Conservation (phyloP, 2,888 invertebrate species). For the Xestia sexstrigata region DNA sequence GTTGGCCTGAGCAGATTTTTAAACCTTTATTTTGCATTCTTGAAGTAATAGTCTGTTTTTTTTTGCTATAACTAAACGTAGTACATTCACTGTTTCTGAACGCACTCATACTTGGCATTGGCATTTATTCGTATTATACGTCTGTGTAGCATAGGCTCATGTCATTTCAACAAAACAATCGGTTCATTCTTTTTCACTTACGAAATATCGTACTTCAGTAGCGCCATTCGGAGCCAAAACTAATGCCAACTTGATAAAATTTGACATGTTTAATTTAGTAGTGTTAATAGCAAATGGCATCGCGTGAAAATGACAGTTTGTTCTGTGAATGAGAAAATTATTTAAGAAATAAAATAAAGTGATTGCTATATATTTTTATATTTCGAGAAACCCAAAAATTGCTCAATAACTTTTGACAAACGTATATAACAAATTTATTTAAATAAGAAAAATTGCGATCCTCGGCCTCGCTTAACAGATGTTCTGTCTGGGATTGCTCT, state of each 20-base stretch:
- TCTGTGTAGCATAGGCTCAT: not conserved
- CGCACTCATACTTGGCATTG: conserved; percentile 64
- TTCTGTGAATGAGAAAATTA: conserved; percentile 66
- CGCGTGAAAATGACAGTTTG: conserved; percentile 78
- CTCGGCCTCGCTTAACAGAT: conserved; percentile 71
- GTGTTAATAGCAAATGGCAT: conserved; percentile 80
- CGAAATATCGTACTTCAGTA: not conserved
- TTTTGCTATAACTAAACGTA: conserved; percentile 27
- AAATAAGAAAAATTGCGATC: conserved; percentile 55
- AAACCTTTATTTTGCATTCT: not conserved
- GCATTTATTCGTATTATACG: conserved; percentile 49
- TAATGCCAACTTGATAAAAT: conserved; percentile 37
- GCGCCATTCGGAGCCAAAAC: conserved; percentile 39
- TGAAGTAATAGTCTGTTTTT: conserved; percentile 1
- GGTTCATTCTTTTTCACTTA: conserved; percentile 58
- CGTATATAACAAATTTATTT: conserved; percentile 33
- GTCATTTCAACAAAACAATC: conserved; percentile 32
- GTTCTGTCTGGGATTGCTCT: conserved; percentile 71
- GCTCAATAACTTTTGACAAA: conserved; percentile 37
- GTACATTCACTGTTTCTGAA: conserved; percentile 51
- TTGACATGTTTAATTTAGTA: conserved; percentile 43
- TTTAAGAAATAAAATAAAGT: conserved; percentile 53
- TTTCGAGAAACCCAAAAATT: conserved; percentile 38
- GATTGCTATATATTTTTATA: conserved; percentile 53
- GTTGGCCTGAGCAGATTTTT: not conserved